Evolutionary conservation across 2,888 invertebrate species (phyloP).

Genomic region (Nymphalis urticae): DNA sequence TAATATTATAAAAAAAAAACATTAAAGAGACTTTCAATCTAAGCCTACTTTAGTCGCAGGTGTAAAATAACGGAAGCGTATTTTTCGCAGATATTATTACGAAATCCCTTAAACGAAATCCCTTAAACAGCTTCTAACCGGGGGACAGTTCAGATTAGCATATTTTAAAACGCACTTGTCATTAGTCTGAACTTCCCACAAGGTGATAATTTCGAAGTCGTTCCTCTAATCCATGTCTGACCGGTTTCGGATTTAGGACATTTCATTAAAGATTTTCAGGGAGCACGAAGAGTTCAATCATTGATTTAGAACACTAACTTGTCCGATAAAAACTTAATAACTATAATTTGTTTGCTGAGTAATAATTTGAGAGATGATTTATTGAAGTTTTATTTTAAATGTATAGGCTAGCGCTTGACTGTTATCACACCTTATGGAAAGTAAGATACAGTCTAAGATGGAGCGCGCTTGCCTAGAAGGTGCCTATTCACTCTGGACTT

Average conservation of each 20-base stretch:
- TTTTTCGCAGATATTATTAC: constrained; percentile 5
- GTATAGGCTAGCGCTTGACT: too few species aligned
- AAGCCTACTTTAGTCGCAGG: too few species aligned
- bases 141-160: constrained; percentile 27
- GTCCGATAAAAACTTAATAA: too few species aligned
- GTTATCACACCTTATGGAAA: too few species aligned
- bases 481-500: too few species aligned
- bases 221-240: constrained; percentile 8
- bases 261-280: constrained; percentile 28
- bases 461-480: too few species aligned
- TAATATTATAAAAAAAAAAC: too few species aligned
- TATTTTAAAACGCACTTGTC: constrained; percentile 39
- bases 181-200: constrained; percentile 29
- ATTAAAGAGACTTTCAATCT: too few species aligned
- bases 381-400: too few species aligned
- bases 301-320: neutral
- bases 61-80: neutral
- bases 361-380: too few species aligned
- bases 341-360: too few species aligned
- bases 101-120: neutral
- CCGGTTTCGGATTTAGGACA: constrained; percentile 26
- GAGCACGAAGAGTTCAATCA: neutral
- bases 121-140: constrained; percentile 7
- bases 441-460: too few species aligned
- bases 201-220: constrained; percentile 42